Conservation (phyloP, 2,888 invertebrate genomes). For the Eupithecia dodoneata region DNA sequence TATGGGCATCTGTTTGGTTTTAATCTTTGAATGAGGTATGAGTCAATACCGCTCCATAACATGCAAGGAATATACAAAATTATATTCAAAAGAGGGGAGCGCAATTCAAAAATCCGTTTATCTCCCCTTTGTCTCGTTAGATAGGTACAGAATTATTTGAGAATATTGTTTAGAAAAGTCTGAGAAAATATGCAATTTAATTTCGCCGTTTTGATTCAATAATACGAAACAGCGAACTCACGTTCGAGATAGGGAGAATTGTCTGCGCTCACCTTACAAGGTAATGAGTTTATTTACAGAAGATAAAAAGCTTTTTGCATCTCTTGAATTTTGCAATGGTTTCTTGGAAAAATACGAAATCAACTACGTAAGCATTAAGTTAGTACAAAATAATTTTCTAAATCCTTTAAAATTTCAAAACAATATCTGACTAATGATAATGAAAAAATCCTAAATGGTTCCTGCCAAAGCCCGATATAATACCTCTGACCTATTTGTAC, state of each 20-base stretch:
- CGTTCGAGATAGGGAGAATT: slow-evolving; percentile 35
- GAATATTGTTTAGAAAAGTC: slow-evolving; percentile 33
- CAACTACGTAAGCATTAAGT: too few relatives aligned
- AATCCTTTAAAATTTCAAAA: too few relatives aligned
- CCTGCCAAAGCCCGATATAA: too few relatives aligned
- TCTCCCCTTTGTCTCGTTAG: slow-evolving; percentile 38
- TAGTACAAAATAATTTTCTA: too few relatives aligned
- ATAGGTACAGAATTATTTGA: slow-evolving; percentile 36
- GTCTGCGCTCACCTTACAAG: slow-evolving; percentile 51
- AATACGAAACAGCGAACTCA: slow-evolving; percentile 29
- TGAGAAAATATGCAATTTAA: slow-evolving; percentile 38
- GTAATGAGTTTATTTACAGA: slow-evolving; percentile 57
- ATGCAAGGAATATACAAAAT: not conserved
- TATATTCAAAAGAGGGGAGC: not conserved
- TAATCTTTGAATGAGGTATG: not conserved
- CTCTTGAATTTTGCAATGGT: slow-evolving; percentile 9
- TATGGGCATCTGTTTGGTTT: too few relatives aligned
- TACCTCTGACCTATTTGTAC: too few relatives aligned
- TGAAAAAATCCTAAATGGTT: too few relatives aligned
- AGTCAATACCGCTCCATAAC: not conserved
- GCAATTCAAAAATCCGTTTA: slow-evolving; percentile 16
- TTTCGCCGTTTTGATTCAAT: slow-evolving; percentile 37
- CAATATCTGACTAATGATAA: too few relatives aligned
- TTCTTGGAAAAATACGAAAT: not conserved
- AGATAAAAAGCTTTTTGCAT: slow-evolving; percentile 53